phyloP scores from a whole-genome alignment of 2,888 invertebrate species.

The Emmelina monodactyla region DNA sequence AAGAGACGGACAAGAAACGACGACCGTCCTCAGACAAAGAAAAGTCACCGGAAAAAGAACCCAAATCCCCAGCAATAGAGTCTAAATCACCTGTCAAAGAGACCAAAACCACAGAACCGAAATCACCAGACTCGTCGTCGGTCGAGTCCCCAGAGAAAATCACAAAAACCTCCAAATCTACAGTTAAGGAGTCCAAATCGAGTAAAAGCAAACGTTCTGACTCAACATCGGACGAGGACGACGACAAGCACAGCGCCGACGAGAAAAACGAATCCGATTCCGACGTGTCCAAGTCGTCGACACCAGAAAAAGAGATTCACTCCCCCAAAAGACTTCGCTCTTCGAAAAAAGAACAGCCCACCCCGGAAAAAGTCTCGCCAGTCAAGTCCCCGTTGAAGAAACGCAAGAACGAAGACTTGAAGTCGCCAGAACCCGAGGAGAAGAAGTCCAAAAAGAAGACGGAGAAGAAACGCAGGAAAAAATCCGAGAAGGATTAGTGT shows the following conservation, averaged over 20 bases:
- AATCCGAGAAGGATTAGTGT: constrained; percentile 57
- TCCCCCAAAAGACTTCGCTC: constrained; percentile 45
- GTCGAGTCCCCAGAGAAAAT: background rate
- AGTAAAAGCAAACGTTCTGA: background rate
- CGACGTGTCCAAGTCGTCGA: constrained; percentile 19
- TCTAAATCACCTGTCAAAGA: background rate
- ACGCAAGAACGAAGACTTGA: constrained; percentile 31
- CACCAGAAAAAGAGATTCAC: constrained; percentile 26
- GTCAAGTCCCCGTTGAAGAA: constrained; percentile 45
- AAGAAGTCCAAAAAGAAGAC: constrained; percentile 23
- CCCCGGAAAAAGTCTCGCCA: constrained; percentile 28
- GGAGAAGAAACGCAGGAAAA: constrained; percentile 36
- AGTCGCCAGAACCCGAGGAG: constrained; percentile 29
- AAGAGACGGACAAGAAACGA: background rate
- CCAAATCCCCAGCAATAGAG: background rate
- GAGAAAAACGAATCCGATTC: constrained; percentile 16
- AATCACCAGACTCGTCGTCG: background rate
- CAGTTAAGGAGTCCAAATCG: background rate
- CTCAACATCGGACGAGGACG: constrained; percentile 11
- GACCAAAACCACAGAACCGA: constrained; percentile 1
- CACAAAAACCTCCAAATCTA: background rate
- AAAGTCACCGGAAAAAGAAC: background rate
- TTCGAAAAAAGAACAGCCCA: constrained; percentile 34
- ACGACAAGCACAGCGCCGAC: constrained; percentile 17
- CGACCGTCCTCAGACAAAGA: background rate